A percentile compares a stretch with the other conserved stretches of the same genome.
Conservation (phyloP, 2,888 invertebrate genomes). For the Tuberolachnus salignus region DNA sequence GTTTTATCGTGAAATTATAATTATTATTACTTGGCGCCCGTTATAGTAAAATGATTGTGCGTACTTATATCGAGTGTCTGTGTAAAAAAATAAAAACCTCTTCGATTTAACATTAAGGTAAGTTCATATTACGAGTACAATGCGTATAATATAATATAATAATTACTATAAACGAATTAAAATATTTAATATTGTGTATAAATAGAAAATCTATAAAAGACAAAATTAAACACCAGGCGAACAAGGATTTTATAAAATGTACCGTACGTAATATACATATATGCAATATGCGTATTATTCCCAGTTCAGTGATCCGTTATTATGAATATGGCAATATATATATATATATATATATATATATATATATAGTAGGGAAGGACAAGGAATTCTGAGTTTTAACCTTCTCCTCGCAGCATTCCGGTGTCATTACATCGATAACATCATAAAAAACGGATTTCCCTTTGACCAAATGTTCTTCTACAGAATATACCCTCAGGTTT, state of each 20-base stretch:
- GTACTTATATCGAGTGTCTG: no score
- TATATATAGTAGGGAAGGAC: not conserved
- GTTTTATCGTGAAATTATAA: no score
- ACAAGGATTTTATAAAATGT: not conserved
- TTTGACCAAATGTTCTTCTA: constrained; percentile 20
- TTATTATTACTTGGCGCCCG: no score
- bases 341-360: no score
- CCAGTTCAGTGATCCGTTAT: constrained; percentile 50
- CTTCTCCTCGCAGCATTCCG: constrained; percentile 15
- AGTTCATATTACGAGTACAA: no score
- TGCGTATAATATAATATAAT: no score
- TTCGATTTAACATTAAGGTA: no score
- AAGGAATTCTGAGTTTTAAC: constrained; percentile 28
- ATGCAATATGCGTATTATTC: constrained; percentile 36
- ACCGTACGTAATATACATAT: constrained; percentile 23
- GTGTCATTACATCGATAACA: constrained; percentile 41
- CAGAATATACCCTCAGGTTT: not conserved
- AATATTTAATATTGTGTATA: not conserved
- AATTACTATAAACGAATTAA: no score
- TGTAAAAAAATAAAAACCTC: no score
- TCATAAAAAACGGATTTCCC: constrained; percentile 52
- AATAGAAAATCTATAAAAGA: constrained; percentile 6
- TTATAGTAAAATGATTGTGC: no score
- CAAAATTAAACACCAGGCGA: constrained; percentile 18
- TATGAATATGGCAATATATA: constrained; percentile 28